Evolutionary conservation across 2,888 invertebrate genomes (phyloP), one percentile per base, ranked within the genome.

Genomic region (Dysmachus trigonus): DNA sequence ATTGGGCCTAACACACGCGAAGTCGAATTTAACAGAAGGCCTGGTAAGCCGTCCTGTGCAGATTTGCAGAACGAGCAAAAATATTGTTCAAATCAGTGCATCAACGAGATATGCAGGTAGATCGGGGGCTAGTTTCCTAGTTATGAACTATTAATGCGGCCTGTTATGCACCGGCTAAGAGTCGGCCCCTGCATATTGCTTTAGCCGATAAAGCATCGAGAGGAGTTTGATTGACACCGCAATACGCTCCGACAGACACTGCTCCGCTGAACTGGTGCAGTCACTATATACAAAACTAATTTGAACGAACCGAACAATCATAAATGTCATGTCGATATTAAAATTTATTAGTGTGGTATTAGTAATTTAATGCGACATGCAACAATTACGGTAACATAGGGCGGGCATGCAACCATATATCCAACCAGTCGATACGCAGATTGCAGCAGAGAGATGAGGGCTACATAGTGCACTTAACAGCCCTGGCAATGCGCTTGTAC

Each of bases 321-420:
- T 88, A 88, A 89, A 89, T 88, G 89, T 88, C 89, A 89, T 88
- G 89, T 89, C 89, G 88, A 89, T 89, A 88, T 89, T 88, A 86
- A 88, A 89, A 89, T 89, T 89, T 89, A 89, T 88, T 88, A 88
- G 87, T 86, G 88, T 88, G 87, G 88, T 88, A 88, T 88, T 88
- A 88, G 88, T 88, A 88, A 88, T 88, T 88, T 88, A 89, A 88
- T 88, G 88, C 88, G 88, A 88, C 89, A 88, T 89, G 89, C 89
- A 89, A 89, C 89, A 89, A 89, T 89, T 89, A 89, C 83, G 87
- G 83, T 38, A 83, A 83, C 83, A 83, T 27, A 83, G 72, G 30
- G 72, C 18, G 41, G 72, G 72, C 83, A 83, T 83, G 83, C 83
- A 83, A 83, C 83, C 83, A 41, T 83, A 83, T 83, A 83, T 83